These are phyloP conservation scores for Arenaria interpres DNA, from an alignment of 2,113 vertebrate genomes.

Conservation along the genomic window DNA sequence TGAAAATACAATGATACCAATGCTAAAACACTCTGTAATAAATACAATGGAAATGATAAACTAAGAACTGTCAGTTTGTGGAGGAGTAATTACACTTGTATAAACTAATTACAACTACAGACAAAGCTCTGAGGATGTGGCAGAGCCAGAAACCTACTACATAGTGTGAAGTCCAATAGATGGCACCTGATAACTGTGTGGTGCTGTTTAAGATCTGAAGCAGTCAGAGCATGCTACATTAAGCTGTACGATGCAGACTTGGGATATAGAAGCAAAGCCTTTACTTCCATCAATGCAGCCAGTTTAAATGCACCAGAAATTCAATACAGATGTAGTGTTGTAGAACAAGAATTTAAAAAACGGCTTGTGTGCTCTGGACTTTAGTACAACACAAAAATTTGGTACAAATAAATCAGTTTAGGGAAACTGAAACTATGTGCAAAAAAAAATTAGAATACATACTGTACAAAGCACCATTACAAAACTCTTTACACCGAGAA, in stretches of 20 bases:
- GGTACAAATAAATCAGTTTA: conserved; percentile 75
- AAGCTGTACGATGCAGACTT: conserved; percentile 40
- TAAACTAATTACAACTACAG: conserved; percentile 78
- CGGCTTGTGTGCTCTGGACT: conserved; percentile 74
- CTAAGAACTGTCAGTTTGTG: conserved; percentile 77
- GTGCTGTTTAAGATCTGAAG: conserved; percentile 62
- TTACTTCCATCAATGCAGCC: conserved; percentile 61
- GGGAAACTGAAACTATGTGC: conserved; percentile 81
- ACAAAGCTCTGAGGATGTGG: conserved; percentile 74
- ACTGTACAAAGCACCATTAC: conserved; percentile 78
- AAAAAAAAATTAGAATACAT: conserved; percentile 77
- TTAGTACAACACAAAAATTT: conserved; percentile 64
- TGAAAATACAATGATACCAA: conserved; percentile 85
- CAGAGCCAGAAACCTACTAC: conserved; percentile 68
- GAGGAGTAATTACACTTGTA: conserved; percentile 75
- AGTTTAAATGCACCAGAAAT: conserved; percentile 65
- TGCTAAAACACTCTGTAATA: conserved; percentile 89
- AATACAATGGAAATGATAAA: conserved; percentile 86
- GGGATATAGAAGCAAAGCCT: conserved; percentile 49
- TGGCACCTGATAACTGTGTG: conserved; percentile 51
- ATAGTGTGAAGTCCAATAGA: conserved; percentile 65
- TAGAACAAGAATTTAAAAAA: conserved; percentile 36
- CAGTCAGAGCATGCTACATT: conserved; percentile 46
- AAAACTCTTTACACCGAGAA: conserved; percentile 77
- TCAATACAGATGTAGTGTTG: conserved; percentile 76